These are phyloP conservation scores for Drosophila sechellia DNA, from an alignment of 1,140 invertebrate genomes.

Conservation along the genomic window DNA sequence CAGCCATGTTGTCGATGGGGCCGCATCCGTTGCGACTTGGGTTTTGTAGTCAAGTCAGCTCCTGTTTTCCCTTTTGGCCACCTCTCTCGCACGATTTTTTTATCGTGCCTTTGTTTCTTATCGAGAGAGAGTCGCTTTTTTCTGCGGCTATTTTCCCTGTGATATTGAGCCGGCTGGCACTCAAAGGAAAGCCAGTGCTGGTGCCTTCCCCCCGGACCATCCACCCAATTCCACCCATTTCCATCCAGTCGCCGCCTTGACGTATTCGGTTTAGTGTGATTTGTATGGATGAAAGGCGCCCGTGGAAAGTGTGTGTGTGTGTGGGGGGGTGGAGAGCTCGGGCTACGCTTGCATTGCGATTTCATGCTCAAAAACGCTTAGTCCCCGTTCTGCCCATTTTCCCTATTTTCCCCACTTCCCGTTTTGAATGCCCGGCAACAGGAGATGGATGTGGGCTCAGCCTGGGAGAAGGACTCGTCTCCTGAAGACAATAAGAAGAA, in stretches of 20 bases:
- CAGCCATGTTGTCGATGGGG: conserved; percentile 29
- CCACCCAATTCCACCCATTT: conserved; percentile 8
- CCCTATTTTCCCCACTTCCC: no score
- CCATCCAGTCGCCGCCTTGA: conserved; percentile 58
- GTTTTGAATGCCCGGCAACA: conserved; percentile 14
- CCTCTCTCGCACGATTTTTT: conserved; percentile 1
- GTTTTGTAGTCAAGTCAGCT: conserved; percentile 72
- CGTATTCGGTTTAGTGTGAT: conserved; percentile 79
- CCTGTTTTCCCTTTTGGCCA: conserved; percentile 62
- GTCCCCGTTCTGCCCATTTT: conserved; percentile 8
- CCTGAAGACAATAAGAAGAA: neutral
- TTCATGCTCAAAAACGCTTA: conserved; percentile 68
- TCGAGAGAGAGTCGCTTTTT: conserved; percentile 36
- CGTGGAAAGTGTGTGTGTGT: no score
- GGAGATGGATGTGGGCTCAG: conserved; percentile 12
- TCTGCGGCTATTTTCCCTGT: conserved; percentile 66
- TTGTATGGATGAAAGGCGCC: conserved; percentile 51
- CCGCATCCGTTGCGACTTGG: conserved; percentile 73
- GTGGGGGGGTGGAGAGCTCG: neutral
- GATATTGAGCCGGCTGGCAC: conserved; percentile 61
- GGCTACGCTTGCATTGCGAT: conserved; percentile 29
- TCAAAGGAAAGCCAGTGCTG: conserved; percentile 71
- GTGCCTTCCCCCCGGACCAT: conserved; percentile 9
- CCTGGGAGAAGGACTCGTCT: neutral
- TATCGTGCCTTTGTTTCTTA: conserved; percentile 39